Evolutionary conservation across 2,888 invertebrate genomes (phyloP).

Genomic region (Nemapogon koenigi): DNA sequence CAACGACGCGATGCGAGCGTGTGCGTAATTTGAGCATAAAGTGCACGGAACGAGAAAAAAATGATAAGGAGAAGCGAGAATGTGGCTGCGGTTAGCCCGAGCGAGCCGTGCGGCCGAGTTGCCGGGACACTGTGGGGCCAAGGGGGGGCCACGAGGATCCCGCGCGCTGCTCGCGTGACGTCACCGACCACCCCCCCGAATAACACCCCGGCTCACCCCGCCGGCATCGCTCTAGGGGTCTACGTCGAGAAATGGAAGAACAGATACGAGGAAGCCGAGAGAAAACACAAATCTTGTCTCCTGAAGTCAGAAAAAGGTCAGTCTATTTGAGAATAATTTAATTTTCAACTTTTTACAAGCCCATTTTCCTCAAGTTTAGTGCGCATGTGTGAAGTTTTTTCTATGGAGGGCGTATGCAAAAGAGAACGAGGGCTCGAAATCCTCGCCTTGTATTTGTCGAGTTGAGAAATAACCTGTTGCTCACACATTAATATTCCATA

Average conservation of each 20-base stretch:
- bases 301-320: slow-evolving; percentile 76
- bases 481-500: slow-evolving; percentile 27
- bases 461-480: slow-evolving; percentile 60
- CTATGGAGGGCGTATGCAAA: slow-evolving; percentile 38
- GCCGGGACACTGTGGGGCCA: slow-evolving; percentile 42
- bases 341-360: slow-evolving; percentile 20
- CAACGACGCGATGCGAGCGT: slow-evolving; percentile 42
- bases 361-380: slow-evolving; percentile 22
- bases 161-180: slow-evolving; percentile 55
- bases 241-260: slow-evolving; percentile 70
- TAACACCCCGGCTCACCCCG: slow-evolving; percentile 53
- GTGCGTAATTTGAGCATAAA: slow-evolving; percentile 35
- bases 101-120: no score
- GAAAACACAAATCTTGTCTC: slow-evolving; percentile 70
- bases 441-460: slow-evolving; percentile 53
- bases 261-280: slow-evolving; percentile 75
- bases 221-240: slow-evolving; percentile 53
- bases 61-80: slow-evolving; percentile 65
- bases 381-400: slow-evolving; percentile 41
- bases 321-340: slow-evolving; percentile 23
- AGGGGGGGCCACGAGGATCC: slow-evolving; percentile 50
- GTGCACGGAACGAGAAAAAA: slow-evolving; percentile 54
- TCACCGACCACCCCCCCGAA: slow-evolving; percentile 56
- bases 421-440: slow-evolving; percentile 42
- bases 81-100: slow-evolving; percentile 63